phyloP scores from a whole-genome alignment of 2,888 invertebrate species.

The Stictocephala bisonia region DNA sequence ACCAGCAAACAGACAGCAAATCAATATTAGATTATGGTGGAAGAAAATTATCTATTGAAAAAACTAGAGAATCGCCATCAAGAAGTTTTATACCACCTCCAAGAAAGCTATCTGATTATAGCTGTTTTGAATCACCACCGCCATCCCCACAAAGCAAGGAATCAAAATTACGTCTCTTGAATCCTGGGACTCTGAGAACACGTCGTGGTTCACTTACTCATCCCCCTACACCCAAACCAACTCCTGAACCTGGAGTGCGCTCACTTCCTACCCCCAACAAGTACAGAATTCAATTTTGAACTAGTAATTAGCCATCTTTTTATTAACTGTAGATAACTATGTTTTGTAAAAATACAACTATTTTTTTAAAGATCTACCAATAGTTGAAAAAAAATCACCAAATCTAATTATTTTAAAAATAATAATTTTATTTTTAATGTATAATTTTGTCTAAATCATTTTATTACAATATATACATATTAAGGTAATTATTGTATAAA shows the following conservation, averaged over 20 bases:
- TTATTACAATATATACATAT: no score
- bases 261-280: conserved; percentile 71
- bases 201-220: conserved; percentile 59
- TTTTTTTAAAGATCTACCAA: no score
- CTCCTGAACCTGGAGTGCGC: conserved; percentile 55
- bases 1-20: conserved; percentile 31
- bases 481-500: no score
- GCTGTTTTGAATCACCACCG: conserved; percentile 59
- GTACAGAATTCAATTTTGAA: conserved; percentile 79
- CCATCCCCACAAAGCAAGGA: conserved; percentile 50
- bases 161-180: conserved; percentile 59
- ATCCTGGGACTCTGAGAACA: conserved; percentile 52
- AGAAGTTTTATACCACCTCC: conserved; percentile 64
- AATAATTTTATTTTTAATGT: no score
- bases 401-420: no score
- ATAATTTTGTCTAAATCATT: no score
- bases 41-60: conserved; percentile 46
- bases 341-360: no score
- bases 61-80: conserved; percentile 50
- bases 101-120: conserved; percentile 70
- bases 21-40: conserved; percentile 38
- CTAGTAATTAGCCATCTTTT: no score
- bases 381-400: no score
- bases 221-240: conserved; percentile 53
- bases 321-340: no score